Base-by-base conservation (phyloP, 2,888 invertebrate species). In the Eupithecia dodoneata region DNA sequence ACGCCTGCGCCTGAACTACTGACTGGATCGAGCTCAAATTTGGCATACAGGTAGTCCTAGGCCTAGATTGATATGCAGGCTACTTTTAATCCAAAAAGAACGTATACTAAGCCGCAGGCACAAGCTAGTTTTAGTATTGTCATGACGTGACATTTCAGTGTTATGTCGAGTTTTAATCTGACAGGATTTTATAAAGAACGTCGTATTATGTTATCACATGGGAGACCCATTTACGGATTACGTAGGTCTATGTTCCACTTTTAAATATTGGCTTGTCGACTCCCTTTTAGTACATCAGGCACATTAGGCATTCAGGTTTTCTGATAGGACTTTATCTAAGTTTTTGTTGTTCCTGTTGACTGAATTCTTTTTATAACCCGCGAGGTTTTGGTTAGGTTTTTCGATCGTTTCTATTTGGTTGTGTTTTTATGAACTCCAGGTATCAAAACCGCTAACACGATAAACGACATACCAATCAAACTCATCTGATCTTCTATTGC, bases 221-320 rank as follows among this genome's bases (percentile, higher is more conserved):
- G 49, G 12, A 49, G 55, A 69, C 76, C 76, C 70, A 71, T 76
- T 71, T 76, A 76, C 49, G 66, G 73, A 76, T 73, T 76, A 76
- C 52, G 18, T 13, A 6, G 52, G 4, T 52, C 70, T 66, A 71
- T 72, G 76, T 75, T 76, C 78, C 75, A 73, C 71, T 81, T 78
- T 71, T 74, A 67, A 72, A 72, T 72, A 18, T 59, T 52, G 71
- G 42, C 55, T 67, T 71, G 76, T 59, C 72, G 75, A 75, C 63
- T 73, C 71, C 73, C 79, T 75, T 78, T 77, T 67, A 15, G 45
- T 63, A 66, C 76, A 69, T 77, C 76, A 73, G 72, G 52, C 4
- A 15, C 15, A 47, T 47, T 47, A 47, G 15, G 18, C 55, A 18
- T 59, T 59, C 18, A 9, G 55, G 7, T 9, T 59, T 59, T n/a